phyloP scores from a whole-genome alignment of 92 coral and sea anemone genomes.

The Umimayanthus chanpuru region DNA sequence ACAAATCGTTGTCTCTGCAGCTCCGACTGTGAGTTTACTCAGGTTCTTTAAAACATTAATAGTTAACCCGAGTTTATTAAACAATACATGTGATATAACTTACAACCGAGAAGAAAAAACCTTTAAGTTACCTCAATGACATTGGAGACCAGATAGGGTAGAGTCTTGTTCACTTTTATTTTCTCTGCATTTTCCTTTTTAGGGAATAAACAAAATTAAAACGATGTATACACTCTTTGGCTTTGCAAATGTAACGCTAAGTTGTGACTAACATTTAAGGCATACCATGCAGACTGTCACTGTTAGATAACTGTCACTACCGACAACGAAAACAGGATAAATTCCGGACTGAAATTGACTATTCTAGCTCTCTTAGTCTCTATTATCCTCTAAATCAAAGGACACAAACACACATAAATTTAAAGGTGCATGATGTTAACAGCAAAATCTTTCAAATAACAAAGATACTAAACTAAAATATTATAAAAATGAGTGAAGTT shows the following conservation, averaged over 20 bases:
- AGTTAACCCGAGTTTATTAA: no score
- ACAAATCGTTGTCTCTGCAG: no score
- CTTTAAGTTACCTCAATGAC: conserved; percentile 97
- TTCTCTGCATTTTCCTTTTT: conserved; percentile 95
- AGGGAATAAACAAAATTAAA: neutral
- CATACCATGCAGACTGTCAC: no score
- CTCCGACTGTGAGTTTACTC: no score
- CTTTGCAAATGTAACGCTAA: neutral
- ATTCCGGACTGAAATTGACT: no score
- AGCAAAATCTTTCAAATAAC: neutral
- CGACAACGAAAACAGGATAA: neutral
- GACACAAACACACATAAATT: neutral
- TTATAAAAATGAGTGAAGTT: neutral
- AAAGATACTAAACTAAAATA: neutral
- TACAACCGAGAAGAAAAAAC: conserved; percentile 5
- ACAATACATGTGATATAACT: neutral
- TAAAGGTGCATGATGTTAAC: neutral
- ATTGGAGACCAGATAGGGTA: conserved; percentile 96
- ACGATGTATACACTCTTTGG: neutral
- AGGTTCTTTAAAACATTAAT: no score
- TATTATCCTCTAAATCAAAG: neutral
- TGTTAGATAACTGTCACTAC: no score
- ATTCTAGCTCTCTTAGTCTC: no score
- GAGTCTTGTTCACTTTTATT: conserved; percentile 97
- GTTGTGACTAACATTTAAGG: no score